phyloP scores from a whole-genome alignment of 2,888 invertebrate species.

The Platycheirus rosarum region DNA sequence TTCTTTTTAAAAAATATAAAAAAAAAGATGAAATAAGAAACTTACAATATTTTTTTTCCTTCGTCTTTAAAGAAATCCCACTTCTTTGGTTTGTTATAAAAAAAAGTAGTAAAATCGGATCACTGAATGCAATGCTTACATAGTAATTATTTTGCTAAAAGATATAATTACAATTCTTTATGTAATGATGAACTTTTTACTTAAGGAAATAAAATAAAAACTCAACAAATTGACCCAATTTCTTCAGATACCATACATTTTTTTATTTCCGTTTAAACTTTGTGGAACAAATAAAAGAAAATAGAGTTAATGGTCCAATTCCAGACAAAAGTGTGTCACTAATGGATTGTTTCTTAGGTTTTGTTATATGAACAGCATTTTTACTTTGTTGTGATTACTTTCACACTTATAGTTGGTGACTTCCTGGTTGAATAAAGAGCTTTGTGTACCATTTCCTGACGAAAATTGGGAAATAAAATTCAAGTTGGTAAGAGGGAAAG shows the following conservation, averaged over 20 bases:
- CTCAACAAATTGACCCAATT: constrained; percentile 17
- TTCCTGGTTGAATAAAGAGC: background rate
- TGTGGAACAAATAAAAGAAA: constrained; percentile 21
- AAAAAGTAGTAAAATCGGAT: too few relatives aligned
- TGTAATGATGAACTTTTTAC: constrained; percentile 10
- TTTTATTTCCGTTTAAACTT: constrained; percentile 17
- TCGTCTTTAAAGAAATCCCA: too few relatives aligned
- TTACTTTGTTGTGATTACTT: background rate
- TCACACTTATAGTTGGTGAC: background rate
- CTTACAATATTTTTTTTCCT: too few relatives aligned
- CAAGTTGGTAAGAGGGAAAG: too few relatives aligned
- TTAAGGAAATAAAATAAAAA: constrained; percentile 18
- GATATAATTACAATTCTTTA: too few relatives aligned
- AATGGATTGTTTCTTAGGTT: background rate
- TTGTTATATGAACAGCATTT: background rate
- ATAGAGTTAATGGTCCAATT: background rate
- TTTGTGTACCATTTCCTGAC: too few relatives aligned
- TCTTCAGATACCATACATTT: background rate
- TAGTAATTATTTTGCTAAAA: too few relatives aligned
- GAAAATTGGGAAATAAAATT: too few relatives aligned
- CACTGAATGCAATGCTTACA: too few relatives aligned
- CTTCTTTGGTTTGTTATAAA: too few relatives aligned
- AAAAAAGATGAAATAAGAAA: too few relatives aligned
- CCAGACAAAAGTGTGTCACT: constrained; percentile 14
- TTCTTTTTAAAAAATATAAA: too few relatives aligned